Base-by-base conservation (phyloP, 2,797 vertebrate species). In the Megalops cyprinoides region DNA sequence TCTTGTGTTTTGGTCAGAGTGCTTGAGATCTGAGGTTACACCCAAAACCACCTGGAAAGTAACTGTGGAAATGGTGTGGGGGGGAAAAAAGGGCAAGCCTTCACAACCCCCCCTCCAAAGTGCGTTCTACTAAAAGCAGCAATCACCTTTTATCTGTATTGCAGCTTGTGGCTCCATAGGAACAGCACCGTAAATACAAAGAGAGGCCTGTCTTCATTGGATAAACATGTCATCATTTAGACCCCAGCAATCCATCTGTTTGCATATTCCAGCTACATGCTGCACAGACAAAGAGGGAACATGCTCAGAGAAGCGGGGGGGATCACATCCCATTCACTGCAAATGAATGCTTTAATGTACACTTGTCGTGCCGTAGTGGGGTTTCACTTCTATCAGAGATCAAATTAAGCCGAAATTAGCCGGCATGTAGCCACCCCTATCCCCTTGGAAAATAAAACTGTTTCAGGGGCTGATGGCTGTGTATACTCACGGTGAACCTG, bases 211-310 rank as follows among this genome's bases (percentile, higher is more conserved):
- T 75, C 73, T 51, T 75, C 73, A 49, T 15, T 75, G 73, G 73
- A 51, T 75, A 75, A 75, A 75, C 48, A 53, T 60, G 51, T 51
- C 75, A 77, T 77, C 75, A 39, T 77, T 77, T 77, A 55, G 49
- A 55, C 75, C 46, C 49, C 28, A 12, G 49, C 49, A 60, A n/a
- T 60, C 76, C 51, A 56, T 58, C 55, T 77, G 51, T 56, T 77
- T 42, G 28, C 48, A 42, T 77, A 58, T 49, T 77, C 51, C 55
- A n/a, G 58, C 76, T 44, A 31, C 58, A 39, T 42, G 55, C 31
- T 42, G 51, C 55, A 58, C 58, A 77, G 37, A 77, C 37, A 56
- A 53, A 76, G 37, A 9, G 39, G 23, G 71, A 25, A 23, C 39
- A 5, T 74, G 18, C 6, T n/a, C 39, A 14, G 69, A 10, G 10